phyloP scores from a whole-genome alignment of 2,888 invertebrate species.

The Rhaphigaster nebulosa region DNA sequence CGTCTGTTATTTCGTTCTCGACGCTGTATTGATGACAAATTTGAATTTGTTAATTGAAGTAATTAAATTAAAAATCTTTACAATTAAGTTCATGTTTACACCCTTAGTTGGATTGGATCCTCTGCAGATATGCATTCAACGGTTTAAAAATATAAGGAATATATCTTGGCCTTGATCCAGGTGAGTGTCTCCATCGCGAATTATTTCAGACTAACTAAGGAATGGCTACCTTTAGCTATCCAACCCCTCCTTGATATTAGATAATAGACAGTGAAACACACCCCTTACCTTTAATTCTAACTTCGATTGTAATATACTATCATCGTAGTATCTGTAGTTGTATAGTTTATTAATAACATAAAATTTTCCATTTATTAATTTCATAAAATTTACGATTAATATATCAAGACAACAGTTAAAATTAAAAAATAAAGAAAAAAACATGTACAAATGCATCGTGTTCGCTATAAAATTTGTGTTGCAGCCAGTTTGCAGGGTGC shows the following conservation, averaged over 20 bases:
- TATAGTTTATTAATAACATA: no score
- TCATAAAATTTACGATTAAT: no score
- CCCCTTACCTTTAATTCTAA: not conserved
- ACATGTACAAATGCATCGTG: no score
- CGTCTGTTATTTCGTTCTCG: not conserved
- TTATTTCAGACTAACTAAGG: not conserved
- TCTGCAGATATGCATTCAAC: not conserved
- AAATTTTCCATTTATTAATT: no score
- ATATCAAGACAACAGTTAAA: no score
- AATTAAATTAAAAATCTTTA: not conserved
- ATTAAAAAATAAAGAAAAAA: no score
- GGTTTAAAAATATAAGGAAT: not conserved
- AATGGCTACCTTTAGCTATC: not conserved
- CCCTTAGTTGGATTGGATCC: not conserved
- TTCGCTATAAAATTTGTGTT: no score
- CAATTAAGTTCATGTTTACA: not conserved
- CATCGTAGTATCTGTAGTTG: no score
- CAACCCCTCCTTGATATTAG: not conserved
- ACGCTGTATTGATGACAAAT: not conserved
- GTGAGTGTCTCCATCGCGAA: constrained; percentile 8
- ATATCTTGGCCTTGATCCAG: constrained; percentile 23
- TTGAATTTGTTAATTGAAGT: not conserved
- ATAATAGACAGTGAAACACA: not conserved
- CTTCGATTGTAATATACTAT: no score
- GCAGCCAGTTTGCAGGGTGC: no score